Base-by-base conservation (phyloP, 2,113 vertebrate genomes). In the Picathartes gymnocephalus region DNA sequence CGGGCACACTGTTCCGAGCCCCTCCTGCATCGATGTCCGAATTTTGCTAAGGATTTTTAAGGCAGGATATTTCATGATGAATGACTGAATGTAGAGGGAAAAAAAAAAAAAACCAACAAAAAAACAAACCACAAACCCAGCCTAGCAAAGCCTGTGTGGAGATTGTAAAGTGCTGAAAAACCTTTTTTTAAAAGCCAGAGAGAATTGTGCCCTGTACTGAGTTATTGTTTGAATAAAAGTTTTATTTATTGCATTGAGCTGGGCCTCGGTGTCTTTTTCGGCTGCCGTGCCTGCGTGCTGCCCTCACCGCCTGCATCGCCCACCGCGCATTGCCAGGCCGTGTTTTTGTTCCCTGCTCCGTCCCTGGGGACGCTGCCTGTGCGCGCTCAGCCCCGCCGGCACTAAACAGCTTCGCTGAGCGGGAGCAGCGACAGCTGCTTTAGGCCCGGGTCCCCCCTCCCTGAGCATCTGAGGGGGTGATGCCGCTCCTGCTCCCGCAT, bases 201-300 rank as follows among this genome's bases (percentile, higher is more conserved):
- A 96, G 94, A 97, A 94, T 95, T 97, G 97, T 98, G 98, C 97
- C 97, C 97, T 98, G 98, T 98, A 94, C 97, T 95, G 97, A 95
- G 97, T 98, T 86, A 89, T 68, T 95, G 97, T 98, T 98, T 96
- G 98, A 98, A 98, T 98, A 98, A 98, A 98, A 98, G 97, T 98
- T 98, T 98, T 98, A 98, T 98, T 98, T 98, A 98, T 98, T 97
- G 97, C 98, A 98, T 93, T 84, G 86, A 98, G 97, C 95, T 95
- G 97, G 96, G 96, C 92, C 81, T 96, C 83, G 89, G 96, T 64
- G 71, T 95, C 95, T 98, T 86, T 95, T 97, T 97, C 82, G 48
- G 88, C 94, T 94, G 92, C 90, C 28, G 25, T 94, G 93, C 88
- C 88, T 86, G 91, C 11, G 79, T 80, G 69, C 86, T 88, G 88